Evolutionary conservation across 2,797 vertebrate genomes (phyloP), one percentile per base, ranked within the genome.

Genomic region (Garrulus glandarius): DNA sequence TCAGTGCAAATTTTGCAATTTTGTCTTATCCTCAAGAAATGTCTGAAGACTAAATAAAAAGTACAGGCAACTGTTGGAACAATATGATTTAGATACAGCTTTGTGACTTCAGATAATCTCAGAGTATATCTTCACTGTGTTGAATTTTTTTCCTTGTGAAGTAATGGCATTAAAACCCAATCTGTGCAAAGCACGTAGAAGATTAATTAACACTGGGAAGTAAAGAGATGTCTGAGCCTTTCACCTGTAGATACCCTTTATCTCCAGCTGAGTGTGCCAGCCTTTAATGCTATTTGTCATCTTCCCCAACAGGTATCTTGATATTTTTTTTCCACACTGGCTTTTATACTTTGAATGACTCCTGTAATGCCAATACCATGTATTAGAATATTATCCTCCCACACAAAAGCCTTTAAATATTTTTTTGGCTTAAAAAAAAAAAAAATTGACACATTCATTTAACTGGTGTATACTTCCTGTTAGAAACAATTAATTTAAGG

Each of bases 181-280:
- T 78, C 85, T 88, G 60, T 91, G 89, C 83, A 81, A 84, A 90
- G 92, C 87, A 93, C 3, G 6, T 84, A 84, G 83, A 89, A 70
- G 76, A 89, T 92, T 94, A 95, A 95, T 96, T 95, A 97, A 81
- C 83, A 70, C 11, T 63, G 63, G 41, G 44, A 89, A 88, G 69
- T 78, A 94, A 65, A 80, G 79, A 88, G 65, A 86, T 95, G 83
- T 63, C 80, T 93, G 72, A 95, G 50, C 70, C 85, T 93, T 97
- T 96, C 88, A 95, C 96, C 92, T 95, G 50, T 92, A 63, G 77
- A 27, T 89, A 88, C 70, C 88, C 90, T 95, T 95, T 88, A 61
- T 86, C 72, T 95, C 95, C 94, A 94, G 93, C 80, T 95, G 96
- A 65, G 92, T 94, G 81, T 90, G 63, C 90, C 67, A 82, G 80